Percentiles rank a stretch among this genome's conserved stretches.
Evolutionary conservation across 2,113 vertebrate genomes (phyloP).

Genomic region (Trogon surrucura): DNA sequence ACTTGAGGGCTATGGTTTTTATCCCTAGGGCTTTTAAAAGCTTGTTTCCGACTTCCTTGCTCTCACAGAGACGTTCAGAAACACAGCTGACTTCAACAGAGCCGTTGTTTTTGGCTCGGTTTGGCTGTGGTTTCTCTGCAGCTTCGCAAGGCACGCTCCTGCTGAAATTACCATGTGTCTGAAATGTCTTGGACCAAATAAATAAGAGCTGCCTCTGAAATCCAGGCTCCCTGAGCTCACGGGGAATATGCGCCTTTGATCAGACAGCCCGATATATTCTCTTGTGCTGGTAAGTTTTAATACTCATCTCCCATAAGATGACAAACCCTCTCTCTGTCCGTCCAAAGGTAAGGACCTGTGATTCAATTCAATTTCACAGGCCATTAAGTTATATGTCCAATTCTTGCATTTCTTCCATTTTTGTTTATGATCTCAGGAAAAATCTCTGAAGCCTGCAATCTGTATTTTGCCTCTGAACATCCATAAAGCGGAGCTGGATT

Average conservation of each 20-base stretch:
- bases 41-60: neutral
- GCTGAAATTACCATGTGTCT: neutral
- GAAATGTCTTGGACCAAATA: neutral
- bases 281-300: neutral
- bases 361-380: constrained; percentile 70
- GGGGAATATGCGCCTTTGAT: neutral
- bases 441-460: constrained; percentile 30
- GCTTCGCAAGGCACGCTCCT: neutral
- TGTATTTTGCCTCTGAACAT: constrained; percentile 14
- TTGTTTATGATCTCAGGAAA: constrained; percentile 59
- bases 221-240: neutral
- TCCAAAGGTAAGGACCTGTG: constrained; percentile 33
- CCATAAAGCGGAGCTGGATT: neutral
- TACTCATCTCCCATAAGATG: neutral
- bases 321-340: constrained; percentile 42
- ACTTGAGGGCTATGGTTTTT: neutral
- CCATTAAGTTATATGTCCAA: constrained; percentile 53
- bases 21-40: neutral
- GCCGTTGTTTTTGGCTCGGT: neutral
- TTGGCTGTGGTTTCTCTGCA: neutral
- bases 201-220: neutral
- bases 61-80: neutral
- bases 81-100: neutral
- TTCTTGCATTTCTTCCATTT: constrained; percentile 40
- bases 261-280: neutral